Base-by-base conservation (phyloP, 2,113 vertebrate species). In the Nothocercus julius region DNA sequence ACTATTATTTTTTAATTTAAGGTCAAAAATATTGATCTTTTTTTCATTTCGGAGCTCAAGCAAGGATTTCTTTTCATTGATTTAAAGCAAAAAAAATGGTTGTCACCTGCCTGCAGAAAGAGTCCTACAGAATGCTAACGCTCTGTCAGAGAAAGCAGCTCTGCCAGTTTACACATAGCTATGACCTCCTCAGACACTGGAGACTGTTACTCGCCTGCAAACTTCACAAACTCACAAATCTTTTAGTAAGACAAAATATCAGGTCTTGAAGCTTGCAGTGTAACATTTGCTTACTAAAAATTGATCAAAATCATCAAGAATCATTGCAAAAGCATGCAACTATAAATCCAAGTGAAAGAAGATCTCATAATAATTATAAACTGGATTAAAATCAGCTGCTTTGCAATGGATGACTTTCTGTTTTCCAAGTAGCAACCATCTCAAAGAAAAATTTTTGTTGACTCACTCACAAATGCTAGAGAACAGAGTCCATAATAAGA, bases 161-260 rank as follows among this genome's bases (percentile, higher is more conserved):
- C 24, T 67, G 27, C 11, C 72, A 64, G 15, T 5, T 64, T 15
- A 40, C 32, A 13, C 24, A 22, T 5, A 20, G 24, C 13, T 21
- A 0, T 5, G 82, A 77, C 18, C 34, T 40, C 5, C 44, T 49
- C 27, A 58, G 27, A 19, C 47, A 11, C 47, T 36, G 45, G 16
- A 53, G 68, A 72, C 2, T 1, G 0, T 0, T 42, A 18, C 1
- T 69, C 3, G 11, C 49, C 49, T 24, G 49, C 49, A 32, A 13
- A 44, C 34, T 75, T 20, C 18, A 40, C 0, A 1, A 45, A 4
- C 4, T 21, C 42, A 5, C 17, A n/a, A 79, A 16, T 24, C 32
- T 64, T 24, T 44, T 19, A 13, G 7, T 22, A 22, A 30, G 14
- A 21, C 21, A 10, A 38, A 44, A 17, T 8, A 15, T 42, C 51